Evolutionary conservation across 2,888 invertebrate genomes (phyloP).

Genomic region (Eupithecia inturbata): DNA sequence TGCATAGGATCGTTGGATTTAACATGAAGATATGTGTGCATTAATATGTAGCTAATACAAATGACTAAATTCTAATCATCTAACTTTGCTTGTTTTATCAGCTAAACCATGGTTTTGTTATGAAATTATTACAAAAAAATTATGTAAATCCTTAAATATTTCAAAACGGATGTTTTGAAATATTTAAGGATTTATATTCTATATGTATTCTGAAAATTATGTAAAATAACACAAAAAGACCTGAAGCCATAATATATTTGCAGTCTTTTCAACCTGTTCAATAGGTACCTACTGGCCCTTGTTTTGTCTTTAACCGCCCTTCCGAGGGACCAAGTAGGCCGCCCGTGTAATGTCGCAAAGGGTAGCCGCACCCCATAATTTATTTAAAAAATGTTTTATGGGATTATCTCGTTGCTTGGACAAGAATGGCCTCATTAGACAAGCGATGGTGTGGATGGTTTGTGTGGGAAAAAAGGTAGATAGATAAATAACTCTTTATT

Average conservation of each 20-base stretch:
- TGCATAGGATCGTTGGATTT: no score
- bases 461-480: constrained; percentile 6
- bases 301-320: constrained; percentile 2
- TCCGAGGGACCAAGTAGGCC: not conserved
- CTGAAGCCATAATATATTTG: not conserved
- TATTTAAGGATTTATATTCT: no score
- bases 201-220: no score
- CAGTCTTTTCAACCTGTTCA: not conserved
- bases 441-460: constrained; percentile 19
- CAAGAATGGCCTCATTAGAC: constrained; percentile 28
- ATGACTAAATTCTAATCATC: no score
- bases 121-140: no score
- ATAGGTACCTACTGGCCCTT: constrained; percentile 1
- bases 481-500: no score
- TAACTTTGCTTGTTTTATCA: no score
- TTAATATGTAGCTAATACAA: no score
- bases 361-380: constrained; percentile 27
- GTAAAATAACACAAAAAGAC: not conserved
- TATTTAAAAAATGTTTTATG: constrained; percentile 25
- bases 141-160: no score
- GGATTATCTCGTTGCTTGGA: constrained; percentile 21
- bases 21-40: no score
- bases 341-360: constrained; percentile 29
- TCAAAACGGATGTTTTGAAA: no score
- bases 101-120: no score